Conservation (phyloP, 2,797 vertebrate species). For the Natrix natrix region DNA sequence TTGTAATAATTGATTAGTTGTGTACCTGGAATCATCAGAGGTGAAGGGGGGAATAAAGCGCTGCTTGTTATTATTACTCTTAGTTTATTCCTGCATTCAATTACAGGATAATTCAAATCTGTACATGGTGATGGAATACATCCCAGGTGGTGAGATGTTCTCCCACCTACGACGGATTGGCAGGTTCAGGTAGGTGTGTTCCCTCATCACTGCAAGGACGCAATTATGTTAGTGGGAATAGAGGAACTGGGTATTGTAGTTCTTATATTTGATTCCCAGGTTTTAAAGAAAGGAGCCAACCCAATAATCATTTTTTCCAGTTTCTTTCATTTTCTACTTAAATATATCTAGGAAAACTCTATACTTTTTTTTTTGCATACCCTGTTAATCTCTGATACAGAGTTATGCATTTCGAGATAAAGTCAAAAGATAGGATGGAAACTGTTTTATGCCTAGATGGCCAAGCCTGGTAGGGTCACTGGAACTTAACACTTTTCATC, state of each 20-base stretch:
- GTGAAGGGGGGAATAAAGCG: neutral
- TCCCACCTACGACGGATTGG: slow-evolving; percentile 90
- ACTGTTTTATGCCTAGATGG: neutral
- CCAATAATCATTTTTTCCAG: neutral
- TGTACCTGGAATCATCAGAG: neutral
- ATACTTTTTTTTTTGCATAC: too few relatives aligned
- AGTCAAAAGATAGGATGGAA: neutral
- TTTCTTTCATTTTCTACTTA: neutral
- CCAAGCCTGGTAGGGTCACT: neutral
- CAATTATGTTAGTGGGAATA: neutral
- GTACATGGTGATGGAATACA: slow-evolving; percentile 95
- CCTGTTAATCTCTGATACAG: neutral
- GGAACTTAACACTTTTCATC: neutral
- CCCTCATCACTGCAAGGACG: neutral
- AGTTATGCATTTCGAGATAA: neutral
- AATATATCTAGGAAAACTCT: neutral
- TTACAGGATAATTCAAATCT: slow-evolving; percentile 88
- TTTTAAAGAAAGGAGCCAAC: neutral
- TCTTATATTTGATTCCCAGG: neutral
- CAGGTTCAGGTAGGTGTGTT: slow-evolving; percentile 81
- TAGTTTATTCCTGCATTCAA: neutral
- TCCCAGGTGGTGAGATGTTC: slow-evolving; percentile 92
- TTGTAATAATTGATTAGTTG: neutral
- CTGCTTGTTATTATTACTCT: neutral
- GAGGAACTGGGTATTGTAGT: neutral